phyloP scores from a whole-genome alignment of 1,140 invertebrate species.

The Achroia grisella region DNA sequence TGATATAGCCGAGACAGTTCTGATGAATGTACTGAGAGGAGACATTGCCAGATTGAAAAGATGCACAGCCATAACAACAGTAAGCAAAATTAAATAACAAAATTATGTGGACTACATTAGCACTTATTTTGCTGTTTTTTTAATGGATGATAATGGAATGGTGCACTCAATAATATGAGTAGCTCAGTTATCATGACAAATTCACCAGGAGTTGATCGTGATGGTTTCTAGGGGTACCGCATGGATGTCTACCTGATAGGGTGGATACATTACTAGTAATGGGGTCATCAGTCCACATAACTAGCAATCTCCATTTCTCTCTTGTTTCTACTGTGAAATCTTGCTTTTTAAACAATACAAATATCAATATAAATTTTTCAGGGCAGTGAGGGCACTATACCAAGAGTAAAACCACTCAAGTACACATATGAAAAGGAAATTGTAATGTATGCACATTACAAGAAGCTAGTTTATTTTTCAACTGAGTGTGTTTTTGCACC shows the following conservation, averaged over 20 bases:
- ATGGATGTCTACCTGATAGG: no score
- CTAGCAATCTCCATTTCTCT: no score
- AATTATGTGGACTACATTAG: no score
- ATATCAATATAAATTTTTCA: constrained; percentile 60
- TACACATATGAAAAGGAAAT: constrained; percentile 99
- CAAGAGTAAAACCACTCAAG: constrained; percentile 97
- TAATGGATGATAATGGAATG: no score
- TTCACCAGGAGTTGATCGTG: no score
- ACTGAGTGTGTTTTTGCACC: constrained; percentile 99
- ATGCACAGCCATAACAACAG: constrained; percentile 92
- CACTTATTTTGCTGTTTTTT: no score
- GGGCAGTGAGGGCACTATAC: constrained; percentile 89
- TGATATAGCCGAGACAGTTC: constrained; percentile 98
- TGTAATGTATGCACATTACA: constrained; percentile 99
- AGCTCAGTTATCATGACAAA: no score
- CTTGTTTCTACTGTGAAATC: no score
- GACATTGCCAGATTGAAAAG: constrained; percentile 95
- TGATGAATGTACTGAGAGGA: constrained; percentile 98
- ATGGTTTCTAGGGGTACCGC: no score
- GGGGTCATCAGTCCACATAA: no score
- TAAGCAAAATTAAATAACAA: constrained; percentile 54
- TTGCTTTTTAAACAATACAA: neutral
- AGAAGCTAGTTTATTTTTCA: constrained; percentile 98
- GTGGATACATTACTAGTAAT: no score
- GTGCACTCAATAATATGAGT: no score